phyloP scores from a whole-genome alignment of 2,113 vertebrate genomes.

The Manacus vitellinus region DNA sequence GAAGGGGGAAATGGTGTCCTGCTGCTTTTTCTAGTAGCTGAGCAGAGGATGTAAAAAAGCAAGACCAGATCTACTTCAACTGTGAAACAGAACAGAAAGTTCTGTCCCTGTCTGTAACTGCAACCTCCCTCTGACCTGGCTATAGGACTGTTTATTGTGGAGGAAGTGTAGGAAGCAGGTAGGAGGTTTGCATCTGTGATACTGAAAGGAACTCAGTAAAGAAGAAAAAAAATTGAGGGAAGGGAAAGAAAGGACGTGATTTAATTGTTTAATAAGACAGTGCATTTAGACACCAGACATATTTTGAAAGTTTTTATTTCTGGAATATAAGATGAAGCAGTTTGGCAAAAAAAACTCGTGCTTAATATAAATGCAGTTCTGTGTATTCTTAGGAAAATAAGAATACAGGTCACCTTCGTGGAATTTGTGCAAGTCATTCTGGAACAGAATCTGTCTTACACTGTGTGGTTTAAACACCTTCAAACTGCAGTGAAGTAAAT shows the following conservation, averaged over 20 bases:
- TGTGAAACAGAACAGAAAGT: background rate
- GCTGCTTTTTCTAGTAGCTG: background rate
- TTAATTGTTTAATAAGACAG: background rate
- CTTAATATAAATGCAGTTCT: background rate
- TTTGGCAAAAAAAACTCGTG: rapidly evolving
- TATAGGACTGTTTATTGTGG: background rate
- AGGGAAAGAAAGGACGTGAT: background rate
- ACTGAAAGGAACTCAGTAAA: background rate
- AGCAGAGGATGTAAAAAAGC: background rate
- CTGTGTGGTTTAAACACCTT: background rate
- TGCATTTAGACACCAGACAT: background rate
- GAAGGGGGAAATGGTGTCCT: background rate
- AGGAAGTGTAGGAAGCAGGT: background rate
- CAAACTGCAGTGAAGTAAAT: background rate
- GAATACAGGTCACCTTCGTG: background rate
- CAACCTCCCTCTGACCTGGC: background rate
- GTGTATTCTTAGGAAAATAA: background rate
- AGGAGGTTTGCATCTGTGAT: background rate
- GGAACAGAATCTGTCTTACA: background rate
- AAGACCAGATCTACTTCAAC: background rate
- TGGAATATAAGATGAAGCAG: background rate
- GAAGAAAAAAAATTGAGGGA: background rate
- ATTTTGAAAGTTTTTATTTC: background rate
- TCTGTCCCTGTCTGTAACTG: background rate
- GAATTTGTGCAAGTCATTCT: background rate